phyloP scores from a whole-genome alignment of 2,113 vertebrate genomes.

The Phalacrocorax carbo region DNA sequence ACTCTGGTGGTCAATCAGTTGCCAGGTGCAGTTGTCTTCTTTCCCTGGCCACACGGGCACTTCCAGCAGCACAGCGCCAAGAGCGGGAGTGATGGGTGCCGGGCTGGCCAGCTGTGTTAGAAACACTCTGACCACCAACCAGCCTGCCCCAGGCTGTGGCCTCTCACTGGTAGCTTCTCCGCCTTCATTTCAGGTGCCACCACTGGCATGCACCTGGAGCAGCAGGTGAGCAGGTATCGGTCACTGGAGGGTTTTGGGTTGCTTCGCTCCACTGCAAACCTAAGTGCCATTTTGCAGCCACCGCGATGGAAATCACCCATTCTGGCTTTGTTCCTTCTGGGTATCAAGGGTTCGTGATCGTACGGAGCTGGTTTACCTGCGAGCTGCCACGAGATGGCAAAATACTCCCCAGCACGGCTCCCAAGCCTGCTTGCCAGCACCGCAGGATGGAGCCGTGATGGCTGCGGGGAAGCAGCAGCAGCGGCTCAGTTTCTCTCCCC shows the following conservation, averaged over 20 bases:
- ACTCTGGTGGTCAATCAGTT: fast-evolving
- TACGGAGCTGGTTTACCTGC: not conserved
- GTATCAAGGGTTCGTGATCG: fast-evolving
- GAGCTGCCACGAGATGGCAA: constrained; percentile 16
- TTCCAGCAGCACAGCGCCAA: not conserved
- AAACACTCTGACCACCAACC: no score
- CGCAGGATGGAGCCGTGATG: fast-evolving
- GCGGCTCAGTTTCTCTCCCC: not conserved
- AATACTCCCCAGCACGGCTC: not conserved
- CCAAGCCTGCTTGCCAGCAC: not conserved
- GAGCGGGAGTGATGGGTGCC: fast-evolving
- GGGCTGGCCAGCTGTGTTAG: fast-evolving
- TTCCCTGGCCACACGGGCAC: not conserved
- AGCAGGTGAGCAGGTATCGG: fast-evolving
- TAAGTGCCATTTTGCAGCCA: not conserved
- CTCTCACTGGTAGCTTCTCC: not conserved
- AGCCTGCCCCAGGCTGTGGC: not conserved
- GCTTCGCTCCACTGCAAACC: not conserved
- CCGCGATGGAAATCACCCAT: fast-evolving
- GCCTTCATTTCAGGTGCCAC: not conserved
- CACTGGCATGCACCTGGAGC: not conserved
- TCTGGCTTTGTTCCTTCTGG: not conserved
- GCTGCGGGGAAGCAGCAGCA: not conserved
- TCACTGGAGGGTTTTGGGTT: not conserved
- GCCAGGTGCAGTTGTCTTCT: fast-evolving